A percentile compares a stretch with the other conserved stretches of the same genome.
These are phyloP conservation scores for Protonibea diacanthus DNA, from an alignment of 2,797 vertebrate species.

Conservation along the genomic window DNA sequence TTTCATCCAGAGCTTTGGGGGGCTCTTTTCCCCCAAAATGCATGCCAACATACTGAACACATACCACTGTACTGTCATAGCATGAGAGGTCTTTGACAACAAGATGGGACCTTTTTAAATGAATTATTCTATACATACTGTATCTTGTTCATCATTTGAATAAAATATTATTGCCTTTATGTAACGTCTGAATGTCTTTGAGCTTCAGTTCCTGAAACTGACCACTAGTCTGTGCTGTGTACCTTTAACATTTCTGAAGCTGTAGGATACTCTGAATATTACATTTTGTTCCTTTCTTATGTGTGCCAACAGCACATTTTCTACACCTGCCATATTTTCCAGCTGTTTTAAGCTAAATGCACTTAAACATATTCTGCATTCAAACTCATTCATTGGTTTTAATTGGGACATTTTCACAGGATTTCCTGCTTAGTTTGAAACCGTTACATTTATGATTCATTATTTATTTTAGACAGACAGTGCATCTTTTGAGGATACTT, in stretches of 20 bases:
- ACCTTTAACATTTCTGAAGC: constrained; percentile 20
- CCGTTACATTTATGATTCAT: background rate
- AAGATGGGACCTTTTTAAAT: constrained; percentile 61
- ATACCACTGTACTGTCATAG: constrained; percentile 69
- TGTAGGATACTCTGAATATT: background rate
- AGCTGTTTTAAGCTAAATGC: background rate
- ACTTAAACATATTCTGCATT: background rate
- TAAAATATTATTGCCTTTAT: constrained; percentile 85
- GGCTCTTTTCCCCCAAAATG: constrained; percentile 66
- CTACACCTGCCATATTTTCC: background rate
- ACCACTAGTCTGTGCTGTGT: constrained; percentile 65
- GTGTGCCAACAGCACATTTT: background rate
- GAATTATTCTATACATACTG: constrained; percentile 79
- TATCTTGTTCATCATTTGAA: constrained; percentile 85
- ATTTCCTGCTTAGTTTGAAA: background rate
- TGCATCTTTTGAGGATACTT: background rate
- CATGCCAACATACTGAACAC: constrained; percentile 81
- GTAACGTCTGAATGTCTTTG: constrained; percentile 26
- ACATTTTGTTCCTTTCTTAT: constrained; percentile 16
- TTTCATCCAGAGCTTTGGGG: constrained; percentile 62
- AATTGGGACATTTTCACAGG: background rate
- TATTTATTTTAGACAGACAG: background rate
- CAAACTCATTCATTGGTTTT: background rate
- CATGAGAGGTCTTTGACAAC: constrained; percentile 69
- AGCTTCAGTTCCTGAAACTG: constrained; percentile 32